A percentile compares a stretch with the other conserved stretches of the same genome.
phyloP scores from a whole-genome alignment of 2,113 vertebrate species.

The Gobio gobio region DNA sequence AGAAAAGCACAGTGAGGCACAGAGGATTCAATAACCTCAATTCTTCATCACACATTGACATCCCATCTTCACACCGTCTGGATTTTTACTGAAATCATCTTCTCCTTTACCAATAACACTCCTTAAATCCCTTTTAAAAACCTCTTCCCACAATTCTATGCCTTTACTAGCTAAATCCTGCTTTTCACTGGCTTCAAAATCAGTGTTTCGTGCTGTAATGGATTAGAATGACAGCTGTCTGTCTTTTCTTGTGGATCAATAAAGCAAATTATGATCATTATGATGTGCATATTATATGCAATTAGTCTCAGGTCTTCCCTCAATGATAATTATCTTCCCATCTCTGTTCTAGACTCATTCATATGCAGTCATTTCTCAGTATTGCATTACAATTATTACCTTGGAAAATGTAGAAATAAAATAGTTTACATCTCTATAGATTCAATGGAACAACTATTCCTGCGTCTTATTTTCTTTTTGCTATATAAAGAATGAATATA shows the following conservation, averaged over 20 bases:
- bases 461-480: background rate
- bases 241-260: background rate
- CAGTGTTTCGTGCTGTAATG: background rate
- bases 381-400: background rate
- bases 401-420: background rate
- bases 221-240: slow-evolving; percentile 4
- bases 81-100: slow-evolving; percentile 6
- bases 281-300: background rate
- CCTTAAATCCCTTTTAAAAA: background rate
- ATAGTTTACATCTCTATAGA: background rate
- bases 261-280: slow-evolving; percentile 16
- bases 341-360: background rate
- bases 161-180: background rate
- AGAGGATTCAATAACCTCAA: slow-evolving; percentile 36
- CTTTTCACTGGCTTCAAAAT: background rate
- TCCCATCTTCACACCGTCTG: slow-evolving; percentile 7
- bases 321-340: background rate
- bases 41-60: slow-evolving; percentile 17
- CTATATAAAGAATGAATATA: background rate
- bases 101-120: background rate
- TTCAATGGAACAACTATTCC: background rate
- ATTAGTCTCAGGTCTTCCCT: background rate
- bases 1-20: slow-evolving; percentile 26
- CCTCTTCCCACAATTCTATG: background rate
- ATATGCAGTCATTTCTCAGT: background rate